phyloP scores from a whole-genome alignment of 2,888 invertebrate genomes.

The Xestia rhomboidea region DNA sequence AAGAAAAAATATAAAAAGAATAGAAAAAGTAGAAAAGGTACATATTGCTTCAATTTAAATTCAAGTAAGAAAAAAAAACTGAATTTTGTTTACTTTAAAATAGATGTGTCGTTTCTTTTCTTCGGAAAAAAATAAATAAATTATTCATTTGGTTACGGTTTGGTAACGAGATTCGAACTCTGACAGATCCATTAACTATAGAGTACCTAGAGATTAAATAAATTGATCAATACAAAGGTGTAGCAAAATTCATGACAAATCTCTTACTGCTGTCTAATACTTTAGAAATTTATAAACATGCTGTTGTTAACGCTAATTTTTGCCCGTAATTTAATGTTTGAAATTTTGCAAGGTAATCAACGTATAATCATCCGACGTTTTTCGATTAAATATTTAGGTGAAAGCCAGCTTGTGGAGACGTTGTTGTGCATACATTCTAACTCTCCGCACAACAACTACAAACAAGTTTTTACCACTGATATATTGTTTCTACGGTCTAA shows the following conservation, averaged over 20 bases:
- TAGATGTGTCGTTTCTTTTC: background rate
- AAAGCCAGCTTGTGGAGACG: slow-evolving; percentile 16
- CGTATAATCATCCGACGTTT: slow-evolving; percentile 32
- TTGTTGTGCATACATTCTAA: slow-evolving; percentile 50
- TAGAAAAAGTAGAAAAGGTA: background rate
- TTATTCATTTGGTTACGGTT: background rate
- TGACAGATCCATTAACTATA: slow-evolving; percentile 1
- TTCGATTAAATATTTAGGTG: slow-evolving; percentile 48
- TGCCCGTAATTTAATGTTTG: slow-evolving; percentile 5
- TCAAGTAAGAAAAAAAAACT: background rate
- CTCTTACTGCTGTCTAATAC: slow-evolving; percentile 30
- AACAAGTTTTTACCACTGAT: slow-evolving; percentile 67
- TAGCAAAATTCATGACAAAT: slow-evolving; percentile 37
- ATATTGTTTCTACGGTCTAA: slow-evolving; percentile 65
- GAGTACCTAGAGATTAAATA: background rate
- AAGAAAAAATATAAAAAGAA: too few relatives aligned
- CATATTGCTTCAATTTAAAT: background rate
- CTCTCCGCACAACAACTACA: too few relatives aligned
- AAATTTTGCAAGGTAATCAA: slow-evolving; percentile 16
- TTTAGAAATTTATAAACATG: slow-evolving; percentile 36
- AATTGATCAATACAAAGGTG: slow-evolving; percentile 24
- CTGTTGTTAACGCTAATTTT: slow-evolving; percentile 28
- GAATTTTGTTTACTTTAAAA: background rate
- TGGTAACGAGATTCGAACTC: background rate
- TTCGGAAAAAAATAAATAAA: background rate